These are phyloP conservation scores for Stichodactyla mertensii DNA, from an alignment of 64 coral and sea anemone species.

Conservation along the genomic window DNA sequence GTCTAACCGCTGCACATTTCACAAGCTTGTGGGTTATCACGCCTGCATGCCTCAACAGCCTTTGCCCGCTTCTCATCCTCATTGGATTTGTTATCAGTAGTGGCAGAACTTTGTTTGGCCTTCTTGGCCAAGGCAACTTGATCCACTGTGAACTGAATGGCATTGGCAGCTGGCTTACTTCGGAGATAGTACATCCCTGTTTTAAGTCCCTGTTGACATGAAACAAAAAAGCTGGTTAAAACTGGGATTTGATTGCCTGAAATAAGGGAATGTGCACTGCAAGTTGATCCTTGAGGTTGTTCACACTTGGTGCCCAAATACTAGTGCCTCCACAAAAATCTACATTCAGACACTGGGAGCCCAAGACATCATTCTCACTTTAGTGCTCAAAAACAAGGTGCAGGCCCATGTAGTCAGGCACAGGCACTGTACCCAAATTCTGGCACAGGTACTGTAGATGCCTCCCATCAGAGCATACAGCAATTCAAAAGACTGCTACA, in stretches of 20 bases:
- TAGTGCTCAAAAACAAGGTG: too few species aligned
- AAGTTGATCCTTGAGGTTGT: too few species aligned
- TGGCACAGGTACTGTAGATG: too few species aligned
- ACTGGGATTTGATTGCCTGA: background rate
- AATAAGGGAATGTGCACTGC: background rate
- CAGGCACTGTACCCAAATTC: too few species aligned
- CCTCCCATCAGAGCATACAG: too few species aligned
- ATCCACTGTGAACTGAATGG: constrained; percentile 98
- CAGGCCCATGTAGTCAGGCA: too few species aligned
- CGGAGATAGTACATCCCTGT: constrained; percentile 99
- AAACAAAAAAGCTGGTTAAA: background rate
- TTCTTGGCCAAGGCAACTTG: constrained; percentile 68
- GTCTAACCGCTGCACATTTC: constrained; percentile 73
- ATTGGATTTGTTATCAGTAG: constrained; percentile 23
- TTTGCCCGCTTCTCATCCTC: constrained; percentile 24
- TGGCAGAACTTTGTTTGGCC: background rate
- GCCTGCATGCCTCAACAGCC: constrained; percentile 47
- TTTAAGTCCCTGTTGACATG: constrained; percentile 76
- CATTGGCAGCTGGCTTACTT: constrained; percentile 82
- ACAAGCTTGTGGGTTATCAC: constrained; percentile 68
- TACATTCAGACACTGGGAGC: too few species aligned
- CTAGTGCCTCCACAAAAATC: too few species aligned
- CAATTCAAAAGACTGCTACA: too few species aligned
- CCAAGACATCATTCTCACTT: too few species aligned
- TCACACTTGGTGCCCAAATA: too few species aligned